Evolutionary conservation across 2,113 vertebrate genomes (phyloP), one percentile per base, ranked within the genome.

Genomic region (Chaetodon trifascialis): DNA sequence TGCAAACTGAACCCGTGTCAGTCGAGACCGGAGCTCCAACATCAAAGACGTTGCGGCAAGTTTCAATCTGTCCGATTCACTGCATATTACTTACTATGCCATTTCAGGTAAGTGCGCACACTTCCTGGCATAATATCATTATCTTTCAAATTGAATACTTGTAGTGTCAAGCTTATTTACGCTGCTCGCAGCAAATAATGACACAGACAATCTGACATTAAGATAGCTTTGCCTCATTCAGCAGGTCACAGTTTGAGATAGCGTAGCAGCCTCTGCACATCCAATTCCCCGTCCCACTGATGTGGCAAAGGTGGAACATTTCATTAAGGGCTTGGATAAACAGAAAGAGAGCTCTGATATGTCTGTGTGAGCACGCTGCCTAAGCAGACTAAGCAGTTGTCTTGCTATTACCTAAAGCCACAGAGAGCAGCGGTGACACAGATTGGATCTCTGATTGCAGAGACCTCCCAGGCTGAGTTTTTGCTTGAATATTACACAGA

Each of bases 291-390:
- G 1, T 86, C 68, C 23, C 73, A 75, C 86, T 90, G 87, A 91
- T 87, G 85, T 73, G 73, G 78, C 75, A 67, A 76, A 86, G 88
- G 89, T 84, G 77, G 86, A 90, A 91, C 83, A 88, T 91, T 92
- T 91, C 86, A 93, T 92, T 86, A 91, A 71, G 51, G 67, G 64
- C 76, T 72, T 72, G 77, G 85, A 86, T 93, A 88, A 92, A 94
- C 90, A 88, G 81, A 84, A 70, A 78, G 46, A 72, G 66, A 11
- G 77, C 70, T 74, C 68, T 16, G 65, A 81, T 80, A 15, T 46
- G 79, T 84, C 82, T 76, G 89, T 79, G 72, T 12, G 70, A 59
- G 76, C 58, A 52, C 4, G 58, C 56, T 12, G 72, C 56, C 78
- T 66, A 21, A 81, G 82, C 59, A 67, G 52, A 75, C 73, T 44